Conservation (phyloP, 2,888 invertebrate species). For the Cantharis lateralis region DNA sequence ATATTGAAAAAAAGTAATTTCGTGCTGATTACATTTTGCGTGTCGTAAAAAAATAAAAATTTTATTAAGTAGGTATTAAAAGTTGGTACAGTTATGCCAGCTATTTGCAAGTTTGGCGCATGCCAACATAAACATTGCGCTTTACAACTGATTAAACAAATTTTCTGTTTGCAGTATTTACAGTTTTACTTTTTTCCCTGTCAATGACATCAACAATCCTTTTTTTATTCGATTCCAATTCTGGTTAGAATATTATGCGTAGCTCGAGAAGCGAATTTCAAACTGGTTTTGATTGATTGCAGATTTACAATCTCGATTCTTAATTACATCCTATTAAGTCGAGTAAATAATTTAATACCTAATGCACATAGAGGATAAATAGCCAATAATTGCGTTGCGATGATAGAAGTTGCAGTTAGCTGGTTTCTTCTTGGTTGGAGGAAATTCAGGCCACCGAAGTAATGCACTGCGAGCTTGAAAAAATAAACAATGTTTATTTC, state of each 20-base stretch:
- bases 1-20: neutral
- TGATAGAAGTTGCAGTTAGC: conserved; percentile 13
- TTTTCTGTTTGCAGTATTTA: neutral
- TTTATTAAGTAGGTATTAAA: neutral
- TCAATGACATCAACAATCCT: neutral
- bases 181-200: neutral
- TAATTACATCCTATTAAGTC: conserved; percentile 17
- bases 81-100: neutral
- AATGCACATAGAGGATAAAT: conserved; percentile 7
- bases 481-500: neutral
- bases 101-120: neutral
- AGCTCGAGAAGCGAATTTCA: conserved; percentile 2
- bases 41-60: neutral
- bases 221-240: neutral
- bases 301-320: conserved; percentile 9
- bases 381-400: conserved; percentile 6
- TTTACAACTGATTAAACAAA: neutral
- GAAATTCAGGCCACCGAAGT: conserved; percentile 9
- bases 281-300: conserved; percentile 15
- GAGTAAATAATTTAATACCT: neutral
- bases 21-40: neutral
- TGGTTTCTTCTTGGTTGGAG: neutral
- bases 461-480: neutral
- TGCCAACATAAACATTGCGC: neutral
- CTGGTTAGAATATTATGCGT: neutral